Evolutionary conservation across 92 coral and sea anemone species (phyloP), one percentile per base, ranked within the genome.

Genomic region (Palythoa caribaeorum): DNA sequence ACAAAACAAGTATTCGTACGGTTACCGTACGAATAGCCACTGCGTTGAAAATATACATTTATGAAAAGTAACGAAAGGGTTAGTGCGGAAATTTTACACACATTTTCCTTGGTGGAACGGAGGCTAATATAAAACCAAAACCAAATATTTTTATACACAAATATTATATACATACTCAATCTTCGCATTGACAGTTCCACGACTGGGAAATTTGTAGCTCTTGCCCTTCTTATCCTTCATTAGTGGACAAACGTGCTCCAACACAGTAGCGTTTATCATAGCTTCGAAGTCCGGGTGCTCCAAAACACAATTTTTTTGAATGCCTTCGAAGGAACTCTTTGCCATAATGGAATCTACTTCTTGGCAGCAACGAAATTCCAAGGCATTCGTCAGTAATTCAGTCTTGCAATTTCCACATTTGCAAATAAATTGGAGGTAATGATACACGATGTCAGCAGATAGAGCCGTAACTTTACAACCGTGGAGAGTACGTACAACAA

Each of bases 341-440:
- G 16, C 88, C 54, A 54, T 50, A 15, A 69, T 80, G 73, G 57
- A 65, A 17, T 81, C 59, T 14, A 88, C 66, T 73, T 88, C 91
- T 60, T 73, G 52, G 53, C 91, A 88, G 72, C 91, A 88, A 38
- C 91, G 87, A 48, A 68, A 81, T 73, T 88, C 87, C 54, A 79
- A 36, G 12, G 77, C 88, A 63, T 81, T 83, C 10, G 71, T 52
- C 15, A 88, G 88, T 2, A 47, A 21, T 68, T 69, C 80, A 38
- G 7, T 13, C 39, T 54, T 84, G 55, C 88, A 84, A 84, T 48
- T 66, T 48, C 28, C 88, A 84, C 88, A 80, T 84, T 15, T 13
- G 54, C 62, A 83, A 40, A 68, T 11, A 38, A 17, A 37, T 38
- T 36, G 54, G 16, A 38, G 17, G 17, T 39, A 37, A 10, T 44